Percentiles rank a stretch among this genome's conserved stretches.
These are phyloP conservation scores for Rhincodon typus DNA, from an alignment of 2,797 vertebrate species.

Conservation along the genomic window DNA sequence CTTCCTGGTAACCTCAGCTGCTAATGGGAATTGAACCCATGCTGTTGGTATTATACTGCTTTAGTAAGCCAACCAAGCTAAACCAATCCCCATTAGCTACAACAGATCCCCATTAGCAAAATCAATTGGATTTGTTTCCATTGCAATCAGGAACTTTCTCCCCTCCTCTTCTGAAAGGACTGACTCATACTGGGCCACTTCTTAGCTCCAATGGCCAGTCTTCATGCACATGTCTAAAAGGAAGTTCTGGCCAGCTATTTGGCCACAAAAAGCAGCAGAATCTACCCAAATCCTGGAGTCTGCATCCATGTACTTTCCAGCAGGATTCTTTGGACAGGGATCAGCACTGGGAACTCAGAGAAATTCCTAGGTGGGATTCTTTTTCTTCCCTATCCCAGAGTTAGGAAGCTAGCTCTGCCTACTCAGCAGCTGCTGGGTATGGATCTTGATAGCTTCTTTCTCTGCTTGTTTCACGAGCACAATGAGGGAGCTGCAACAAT, in stretches of 20 bases:
- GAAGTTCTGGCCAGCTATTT: neutral
- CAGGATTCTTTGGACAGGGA: neutral
- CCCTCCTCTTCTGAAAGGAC: neutral
- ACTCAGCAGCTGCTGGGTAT: neutral
- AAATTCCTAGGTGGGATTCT: slow-evolving; percentile 21
- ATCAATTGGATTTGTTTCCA: neutral
- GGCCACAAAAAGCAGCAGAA: neutral
- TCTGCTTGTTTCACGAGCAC: neutral
- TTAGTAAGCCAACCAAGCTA: too few species aligned
- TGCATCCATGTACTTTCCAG: neutral
- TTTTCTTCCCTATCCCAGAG: slow-evolving; percentile 50
- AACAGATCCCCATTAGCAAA: neutral
- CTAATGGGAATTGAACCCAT: too few species aligned
- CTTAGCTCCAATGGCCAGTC: neutral
- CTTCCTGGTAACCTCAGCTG: too few species aligned
- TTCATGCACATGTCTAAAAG: neutral
- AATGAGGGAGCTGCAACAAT: slow-evolving; percentile 55
- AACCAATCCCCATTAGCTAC: neutral
- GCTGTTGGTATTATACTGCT: too few species aligned
- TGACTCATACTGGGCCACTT: neutral
- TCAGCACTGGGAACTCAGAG: slow-evolving; percentile 47
- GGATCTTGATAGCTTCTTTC: neutral
- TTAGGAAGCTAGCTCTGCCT: slow-evolving; percentile 55
- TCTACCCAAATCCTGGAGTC: neutral
- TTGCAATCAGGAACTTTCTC: neutral